Conservation (phyloP, 2,797 vertebrate genomes). For the Melanogrammus aeglefinus region DNA sequence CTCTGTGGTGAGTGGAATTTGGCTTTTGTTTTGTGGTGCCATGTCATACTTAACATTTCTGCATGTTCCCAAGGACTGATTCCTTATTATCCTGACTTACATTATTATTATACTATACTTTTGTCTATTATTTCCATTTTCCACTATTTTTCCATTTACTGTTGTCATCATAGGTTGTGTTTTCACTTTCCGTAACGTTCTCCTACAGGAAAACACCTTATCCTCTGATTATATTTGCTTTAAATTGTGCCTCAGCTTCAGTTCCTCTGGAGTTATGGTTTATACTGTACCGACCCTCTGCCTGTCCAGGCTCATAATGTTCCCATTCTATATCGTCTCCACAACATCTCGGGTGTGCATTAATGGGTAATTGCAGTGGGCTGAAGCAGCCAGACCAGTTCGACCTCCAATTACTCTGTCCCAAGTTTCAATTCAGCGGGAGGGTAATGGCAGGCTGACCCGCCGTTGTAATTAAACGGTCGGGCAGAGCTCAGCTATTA, state of each 20-base stretch:
- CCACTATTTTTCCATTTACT: neutral
- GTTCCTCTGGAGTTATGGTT: neutral
- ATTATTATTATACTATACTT: neutral
- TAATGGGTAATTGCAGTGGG: slow-evolving; percentile 44
- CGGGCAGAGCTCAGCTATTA: slow-evolving; percentile 28
- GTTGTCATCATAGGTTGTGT: neutral
- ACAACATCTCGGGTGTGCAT: slow-evolving; percentile 34
- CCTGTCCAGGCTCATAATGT: neutral
- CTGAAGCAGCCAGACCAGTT: slow-evolving; percentile 15
- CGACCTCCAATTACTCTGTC: slow-evolving; percentile 48
- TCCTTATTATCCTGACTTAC: neutral
- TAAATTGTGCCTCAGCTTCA: slow-evolving; percentile 7
- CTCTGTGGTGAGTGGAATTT: slow-evolving; percentile 61
- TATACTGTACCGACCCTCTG: neutral
- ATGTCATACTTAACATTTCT: neutral
- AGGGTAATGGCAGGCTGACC: slow-evolving; percentile 55
- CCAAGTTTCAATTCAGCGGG: slow-evolving; percentile 53
- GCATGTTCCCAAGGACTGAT: neutral
- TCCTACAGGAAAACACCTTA: neutral
- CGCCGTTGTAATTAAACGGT: slow-evolving; percentile 42
- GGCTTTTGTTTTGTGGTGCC: slow-evolving; percentile 20
- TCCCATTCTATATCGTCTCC: slow-evolving; percentile 3
- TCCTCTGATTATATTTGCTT: slow-evolving; percentile 10
- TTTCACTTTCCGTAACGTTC: neutral
- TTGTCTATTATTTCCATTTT: neutral